Conservation (phyloP, 2,797 vertebrate genomes). For the Coluber constrictor region DNA sequence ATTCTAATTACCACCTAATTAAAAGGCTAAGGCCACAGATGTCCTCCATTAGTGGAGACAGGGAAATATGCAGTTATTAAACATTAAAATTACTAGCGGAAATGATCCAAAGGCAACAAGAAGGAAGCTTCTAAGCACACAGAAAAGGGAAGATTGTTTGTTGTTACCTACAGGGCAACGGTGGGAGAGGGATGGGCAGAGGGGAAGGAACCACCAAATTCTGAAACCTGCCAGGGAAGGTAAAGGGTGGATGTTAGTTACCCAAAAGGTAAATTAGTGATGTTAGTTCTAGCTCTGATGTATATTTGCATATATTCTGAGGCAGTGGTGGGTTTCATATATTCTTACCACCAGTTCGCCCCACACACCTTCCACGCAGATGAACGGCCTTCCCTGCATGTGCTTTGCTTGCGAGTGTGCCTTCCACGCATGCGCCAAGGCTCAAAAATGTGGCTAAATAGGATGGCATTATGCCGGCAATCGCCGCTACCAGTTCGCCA, state of each 20-base stretch:
- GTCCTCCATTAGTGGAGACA: slow-evolving; percentile 60
- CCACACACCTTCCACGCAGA: too few species aligned
- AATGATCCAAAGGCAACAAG: slow-evolving; percentile 33
- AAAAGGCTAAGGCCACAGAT: slow-evolving; percentile 69
- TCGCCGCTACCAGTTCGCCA: too few species aligned
- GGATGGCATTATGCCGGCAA: too few species aligned
- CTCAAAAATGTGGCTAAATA: too few species aligned
- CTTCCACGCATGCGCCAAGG: too few species aligned
- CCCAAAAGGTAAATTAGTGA: neutral
- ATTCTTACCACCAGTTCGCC: too few species aligned
- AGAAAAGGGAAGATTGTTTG: neutral
- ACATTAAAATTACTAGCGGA: slow-evolving; percentile 42
- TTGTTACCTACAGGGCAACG: slow-evolving; percentile 35
- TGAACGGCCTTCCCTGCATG: too few species aligned
- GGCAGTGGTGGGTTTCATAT: too few species aligned
- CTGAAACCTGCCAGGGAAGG: neutral
- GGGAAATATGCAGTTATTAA: slow-evolving; percentile 58
- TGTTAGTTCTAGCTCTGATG: neutral
- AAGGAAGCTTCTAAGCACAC: neutral
- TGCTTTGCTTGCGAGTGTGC: too few species aligned
- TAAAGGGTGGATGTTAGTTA: neutral
- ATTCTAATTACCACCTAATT: slow-evolving; percentile 69
- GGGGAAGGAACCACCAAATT: neutral
- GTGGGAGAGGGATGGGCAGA: neutral
- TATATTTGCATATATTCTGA: neutral